Evolutionary conservation across 2,113 vertebrate genomes (phyloP).

Genomic region (Grus americana): DNA sequence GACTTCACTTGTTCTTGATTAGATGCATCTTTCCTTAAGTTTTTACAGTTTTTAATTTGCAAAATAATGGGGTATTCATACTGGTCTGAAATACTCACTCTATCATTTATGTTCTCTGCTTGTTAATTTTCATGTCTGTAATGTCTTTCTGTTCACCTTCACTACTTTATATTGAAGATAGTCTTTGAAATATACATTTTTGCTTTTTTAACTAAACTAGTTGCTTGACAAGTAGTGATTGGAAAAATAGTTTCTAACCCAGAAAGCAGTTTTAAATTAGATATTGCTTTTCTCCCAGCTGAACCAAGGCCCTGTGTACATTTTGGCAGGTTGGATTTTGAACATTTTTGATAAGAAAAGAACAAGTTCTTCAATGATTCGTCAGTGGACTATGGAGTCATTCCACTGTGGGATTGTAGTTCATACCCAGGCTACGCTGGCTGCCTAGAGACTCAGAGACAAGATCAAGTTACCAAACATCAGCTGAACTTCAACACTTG

Average conservation of each 20-base stretch:
- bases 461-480: background rate
- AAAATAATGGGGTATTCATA: constrained; percentile 36
- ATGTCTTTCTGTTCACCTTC: constrained; percentile 31
- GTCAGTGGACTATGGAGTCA: background rate
- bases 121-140: constrained; percentile 48
- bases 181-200: background rate
- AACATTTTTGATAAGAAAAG: background rate
- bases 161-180: constrained; percentile 9
- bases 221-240: constrained; percentile 16
- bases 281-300: background rate
- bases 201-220: constrained; percentile 9
- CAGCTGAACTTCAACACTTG: background rate
- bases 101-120: constrained; percentile 45
- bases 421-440: background rate
- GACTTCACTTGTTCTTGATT: background rate
- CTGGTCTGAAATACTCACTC: constrained; percentile 42
- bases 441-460: background rate
- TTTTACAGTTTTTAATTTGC: constrained; percentile 46
- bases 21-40: background rate
- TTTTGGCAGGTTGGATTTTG: background rate
- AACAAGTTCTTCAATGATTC: background rate
- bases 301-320: background rate
- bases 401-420: background rate
- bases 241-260: background rate
- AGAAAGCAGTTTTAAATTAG: background rate